A percentile compares a stretch with the other conserved stretches of the same genome.
Conservation (phyloP, 2,113 vertebrate species). For the Dicrurus megarhynchus region DNA sequence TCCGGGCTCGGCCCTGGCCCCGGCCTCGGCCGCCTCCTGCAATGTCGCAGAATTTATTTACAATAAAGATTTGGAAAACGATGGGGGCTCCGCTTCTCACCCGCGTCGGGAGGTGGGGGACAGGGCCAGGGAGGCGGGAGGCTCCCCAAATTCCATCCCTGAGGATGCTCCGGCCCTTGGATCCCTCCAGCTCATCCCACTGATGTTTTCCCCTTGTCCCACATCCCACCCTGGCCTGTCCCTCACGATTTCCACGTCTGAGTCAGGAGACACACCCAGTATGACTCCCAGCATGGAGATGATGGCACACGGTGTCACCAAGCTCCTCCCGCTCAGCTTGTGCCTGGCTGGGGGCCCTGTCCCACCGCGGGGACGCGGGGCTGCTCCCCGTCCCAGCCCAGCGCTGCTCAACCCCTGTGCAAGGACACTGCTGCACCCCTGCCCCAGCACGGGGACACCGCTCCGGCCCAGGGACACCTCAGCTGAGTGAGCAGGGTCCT, state of each 20-base stretch:
- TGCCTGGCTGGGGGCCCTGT: background rate
- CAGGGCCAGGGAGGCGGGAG: rapidly evolving
- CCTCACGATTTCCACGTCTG: background rate
- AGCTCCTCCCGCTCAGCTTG: background rate
- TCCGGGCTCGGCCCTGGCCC: background rate
- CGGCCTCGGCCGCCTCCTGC: conserved; percentile 1
- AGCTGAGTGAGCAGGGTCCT: background rate
- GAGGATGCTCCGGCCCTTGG: background rate
- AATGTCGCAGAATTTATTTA: conserved; percentile 31
- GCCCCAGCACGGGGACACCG: rapidly evolving
- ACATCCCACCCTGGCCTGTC: rapidly evolving
- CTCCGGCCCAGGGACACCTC: background rate
- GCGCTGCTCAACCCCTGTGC: no score
- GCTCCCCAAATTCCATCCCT: rapidly evolving
- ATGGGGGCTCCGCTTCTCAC: background rate
- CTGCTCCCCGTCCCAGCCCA: rapidly evolving
- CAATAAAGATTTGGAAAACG: conserved; percentile 52
- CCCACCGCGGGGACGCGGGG: rapidly evolving
- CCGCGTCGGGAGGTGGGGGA: rapidly evolving
- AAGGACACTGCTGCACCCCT: no score
- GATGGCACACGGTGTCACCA: rapidly evolving
- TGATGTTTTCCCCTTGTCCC: rapidly evolving
- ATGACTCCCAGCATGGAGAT: rapidly evolving
- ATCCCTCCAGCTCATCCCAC: background rate
- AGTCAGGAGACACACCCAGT: background rate